Evolutionary conservation across 2,113 vertebrate species (phyloP).

Genomic region (Rynchops niger): DNA sequence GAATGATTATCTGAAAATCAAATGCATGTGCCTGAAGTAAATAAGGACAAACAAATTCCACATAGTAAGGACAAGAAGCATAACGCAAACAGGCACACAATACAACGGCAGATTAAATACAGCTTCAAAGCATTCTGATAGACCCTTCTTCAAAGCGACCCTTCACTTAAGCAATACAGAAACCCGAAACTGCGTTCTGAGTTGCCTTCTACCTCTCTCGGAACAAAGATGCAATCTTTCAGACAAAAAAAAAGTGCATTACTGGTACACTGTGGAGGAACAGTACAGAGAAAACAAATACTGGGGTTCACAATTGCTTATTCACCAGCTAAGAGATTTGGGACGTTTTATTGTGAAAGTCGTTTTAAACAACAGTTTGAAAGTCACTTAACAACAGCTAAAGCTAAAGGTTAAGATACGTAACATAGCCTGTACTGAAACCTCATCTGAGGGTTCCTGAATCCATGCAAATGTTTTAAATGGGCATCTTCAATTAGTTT

Average conservation of each 20-base stretch:
- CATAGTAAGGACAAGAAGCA: neutral
- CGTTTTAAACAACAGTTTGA: neutral
- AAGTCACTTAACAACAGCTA: neutral
- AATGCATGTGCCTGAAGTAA: slow-evolving; percentile 12
- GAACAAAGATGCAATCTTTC: neutral
- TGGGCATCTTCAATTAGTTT: neutral
- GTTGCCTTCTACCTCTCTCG: neutral
- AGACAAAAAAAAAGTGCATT: neutral
- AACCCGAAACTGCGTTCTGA: neutral
- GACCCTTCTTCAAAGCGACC: neutral
- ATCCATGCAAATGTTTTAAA: neutral
- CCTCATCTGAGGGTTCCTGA: neutral
- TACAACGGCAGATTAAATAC: neutral
- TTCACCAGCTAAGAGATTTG: neutral
- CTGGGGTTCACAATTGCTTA: neutral
- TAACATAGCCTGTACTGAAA: neutral
- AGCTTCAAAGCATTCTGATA: neutral
- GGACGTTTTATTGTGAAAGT: neutral
- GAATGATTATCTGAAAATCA: slow-evolving; percentile 40
- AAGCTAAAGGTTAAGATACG: neutral
- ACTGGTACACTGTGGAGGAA: neutral
- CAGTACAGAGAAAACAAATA: neutral
- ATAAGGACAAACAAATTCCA: neutral
- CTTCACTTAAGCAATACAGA: neutral
- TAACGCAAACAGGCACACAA: neutral